Evolutionary conservation across 2,888 invertebrate species (phyloP).

Genomic region (Orthonevra nobilis): DNA sequence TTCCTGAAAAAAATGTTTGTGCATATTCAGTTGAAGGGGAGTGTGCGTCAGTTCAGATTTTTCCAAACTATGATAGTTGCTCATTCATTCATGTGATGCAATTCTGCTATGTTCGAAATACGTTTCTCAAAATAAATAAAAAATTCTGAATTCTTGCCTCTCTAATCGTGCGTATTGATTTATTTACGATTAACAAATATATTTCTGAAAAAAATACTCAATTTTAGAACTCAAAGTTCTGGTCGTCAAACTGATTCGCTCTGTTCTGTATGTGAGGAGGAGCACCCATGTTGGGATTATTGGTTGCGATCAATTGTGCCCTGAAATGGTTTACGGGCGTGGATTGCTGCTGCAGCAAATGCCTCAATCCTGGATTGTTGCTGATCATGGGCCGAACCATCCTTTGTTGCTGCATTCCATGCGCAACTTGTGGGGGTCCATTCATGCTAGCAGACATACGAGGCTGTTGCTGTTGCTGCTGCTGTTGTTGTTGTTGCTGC

Average conservation of each 20-base stretch:
- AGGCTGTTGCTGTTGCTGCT: conserved; percentile 80
- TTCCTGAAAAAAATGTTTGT: too few relatives aligned
- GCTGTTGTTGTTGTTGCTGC: conserved; percentile 69
- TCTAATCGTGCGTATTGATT: background rate
- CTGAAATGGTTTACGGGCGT: conserved; percentile 79
- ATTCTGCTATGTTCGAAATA: too few relatives aligned
- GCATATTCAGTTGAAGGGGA: too few relatives aligned
- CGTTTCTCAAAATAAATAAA: too few relatives aligned
- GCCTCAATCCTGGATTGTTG: conserved; percentile 89
- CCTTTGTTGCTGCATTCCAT: conserved; percentile 82
- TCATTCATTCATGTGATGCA: too few relatives aligned
- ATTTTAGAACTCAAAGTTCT: conserved; percentile 78
- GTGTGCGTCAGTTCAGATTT: too few relatives aligned
- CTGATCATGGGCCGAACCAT: conserved; percentile 88
- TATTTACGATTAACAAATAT: background rate
- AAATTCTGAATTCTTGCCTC: too few relatives aligned
- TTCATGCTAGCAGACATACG: conserved; percentile 85
- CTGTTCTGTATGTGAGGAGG: conserved; percentile 71
- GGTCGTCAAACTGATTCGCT: conserved; percentile 77
- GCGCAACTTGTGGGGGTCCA: conserved; percentile 75
- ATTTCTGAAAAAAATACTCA: too few relatives aligned
- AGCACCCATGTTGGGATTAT: conserved; percentile 72
- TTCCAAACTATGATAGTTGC: too few relatives aligned
- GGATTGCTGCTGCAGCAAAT: conserved; percentile 85
- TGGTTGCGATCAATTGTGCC: conserved; percentile 75